phyloP scores from a whole-genome alignment of 2,888 invertebrate genomes.

The Ptychoptera albimana region DNA sequence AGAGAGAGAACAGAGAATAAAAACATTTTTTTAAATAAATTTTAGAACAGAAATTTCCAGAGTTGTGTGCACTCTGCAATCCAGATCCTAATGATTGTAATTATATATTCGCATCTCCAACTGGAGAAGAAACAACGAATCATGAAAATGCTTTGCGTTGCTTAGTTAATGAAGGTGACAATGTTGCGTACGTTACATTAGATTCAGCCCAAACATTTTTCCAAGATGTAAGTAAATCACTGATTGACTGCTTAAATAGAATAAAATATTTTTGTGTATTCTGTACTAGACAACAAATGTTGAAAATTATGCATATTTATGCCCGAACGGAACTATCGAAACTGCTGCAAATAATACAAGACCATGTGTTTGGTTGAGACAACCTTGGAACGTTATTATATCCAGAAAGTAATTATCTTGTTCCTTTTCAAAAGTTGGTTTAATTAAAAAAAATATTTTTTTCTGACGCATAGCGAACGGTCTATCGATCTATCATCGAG shows the following conservation, averaged over 20 bases:
- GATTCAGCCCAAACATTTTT: slow-evolving; percentile 25
- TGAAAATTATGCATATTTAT: slow-evolving; percentile 18
- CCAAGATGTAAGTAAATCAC: slow-evolving; percentile 16
- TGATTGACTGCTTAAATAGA: neutral
- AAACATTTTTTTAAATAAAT: slow-evolving; percentile 9
- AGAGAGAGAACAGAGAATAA: no score
- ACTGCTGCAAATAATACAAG: slow-evolving; percentile 15
- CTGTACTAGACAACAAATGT: slow-evolving; percentile 4
- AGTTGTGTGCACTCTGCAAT: slow-evolving; percentile 35
- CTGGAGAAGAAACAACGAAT: slow-evolving; percentile 12
- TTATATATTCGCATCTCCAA: neutral
- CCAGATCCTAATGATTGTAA: slow-evolving; percentile 16
- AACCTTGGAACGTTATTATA: slow-evolving; percentile 43
- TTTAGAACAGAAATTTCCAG: slow-evolving; percentile 36
- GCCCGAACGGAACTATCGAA: slow-evolving; percentile 20
- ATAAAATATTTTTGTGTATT: neutral
- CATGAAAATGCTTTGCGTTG: slow-evolving; percentile 38
- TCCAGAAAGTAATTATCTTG: slow-evolving; percentile 8
- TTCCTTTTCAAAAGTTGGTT: neutral
- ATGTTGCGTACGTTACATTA: slow-evolving; percentile 38
- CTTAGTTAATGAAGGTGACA: slow-evolving; percentile 33
- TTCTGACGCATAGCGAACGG: slow-evolving; percentile 10
- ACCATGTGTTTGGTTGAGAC: slow-evolving; percentile 44
- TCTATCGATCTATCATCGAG: slow-evolving; percentile 10
- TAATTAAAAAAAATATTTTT: neutral